Conservation (phyloP, 2,797 vertebrate species). For the Chelon auratus region DNA sequence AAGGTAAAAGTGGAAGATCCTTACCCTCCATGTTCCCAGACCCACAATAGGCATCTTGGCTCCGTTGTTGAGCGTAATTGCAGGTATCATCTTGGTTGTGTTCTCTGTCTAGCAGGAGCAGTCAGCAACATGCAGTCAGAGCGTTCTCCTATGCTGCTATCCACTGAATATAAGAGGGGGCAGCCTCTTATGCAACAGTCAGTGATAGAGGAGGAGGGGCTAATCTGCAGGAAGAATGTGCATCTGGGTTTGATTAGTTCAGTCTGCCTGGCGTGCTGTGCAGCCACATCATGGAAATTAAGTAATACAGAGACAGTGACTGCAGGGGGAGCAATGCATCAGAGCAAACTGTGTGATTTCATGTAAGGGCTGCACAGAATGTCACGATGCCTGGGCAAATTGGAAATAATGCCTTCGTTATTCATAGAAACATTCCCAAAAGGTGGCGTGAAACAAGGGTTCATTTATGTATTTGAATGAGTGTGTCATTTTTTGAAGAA, state of each 20-base stretch:
- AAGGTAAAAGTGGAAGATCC: slow-evolving; percentile 14
- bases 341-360: background rate
- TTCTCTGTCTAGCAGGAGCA: background rate
- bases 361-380: too few relatives aligned
- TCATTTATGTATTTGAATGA: too few relatives aligned
- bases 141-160: background rate
- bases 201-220: slow-evolving; percentile 5
- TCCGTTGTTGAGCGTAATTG: slow-evolving; percentile 74
- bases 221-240: background rate
- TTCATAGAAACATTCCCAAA: background rate
- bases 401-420: background rate
- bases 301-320: background rate
- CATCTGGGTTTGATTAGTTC: slow-evolving; percentile 43
- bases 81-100: slow-evolving; percentile 55
- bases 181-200: background rate
- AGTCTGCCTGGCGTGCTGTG: background rate
- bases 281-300: background rate
- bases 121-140: background rate
- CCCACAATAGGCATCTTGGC: slow-evolving; percentile 79
- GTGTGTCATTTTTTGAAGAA: too few relatives aligned
- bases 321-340: background rate
- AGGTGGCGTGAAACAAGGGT: too few relatives aligned
- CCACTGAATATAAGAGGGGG: too few relatives aligned
- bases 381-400: background rate
- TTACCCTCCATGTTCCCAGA: slow-evolving; percentile 84